Evolutionary conservation across 1,140 invertebrate species (phyloP), one percentile per base, ranked within the genome.

Genomic region (Monomorium pharaonis): DNA sequence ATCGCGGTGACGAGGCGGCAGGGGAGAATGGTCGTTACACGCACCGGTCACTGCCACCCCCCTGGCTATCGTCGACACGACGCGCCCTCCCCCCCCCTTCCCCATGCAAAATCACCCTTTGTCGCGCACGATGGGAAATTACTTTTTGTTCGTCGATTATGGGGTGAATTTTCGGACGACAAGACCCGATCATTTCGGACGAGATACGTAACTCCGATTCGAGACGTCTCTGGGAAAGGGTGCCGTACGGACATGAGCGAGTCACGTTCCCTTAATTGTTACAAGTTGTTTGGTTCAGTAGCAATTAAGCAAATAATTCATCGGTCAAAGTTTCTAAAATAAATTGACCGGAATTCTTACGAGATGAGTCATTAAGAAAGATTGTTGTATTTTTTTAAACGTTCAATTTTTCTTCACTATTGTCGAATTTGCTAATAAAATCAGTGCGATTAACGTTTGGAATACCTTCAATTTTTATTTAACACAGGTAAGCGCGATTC

Each of bases 71-170:
- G 89, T 75, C 85, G 58, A 86, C 88, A 86, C 87, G 78, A 91
- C n/a, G n/a, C n/a, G n/a, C n/a, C n/a, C n/a, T n/a, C 89, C 86
- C 33, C 14, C 30, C 51, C 33, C n/a, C 14, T 10, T 89, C 91
- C 91, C 93, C 91, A 92, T 94, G 92, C 93, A 94, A 95, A 95
- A 95, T 95, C 93, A 94, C 94, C 94, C 94, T 95, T 95, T 95
- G 94, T 95, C 93, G 93, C 86, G 92, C 88, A 92, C 88, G 92
- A 93, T 94, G 93, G 93, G 92, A 94, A 95, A 95, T 95, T 95
- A 95, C 94, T 95, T 95, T 94, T 95, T 94, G 94, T 93, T 92
- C 91, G 90, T 94, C 93, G 93, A 95, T 95, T 94, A 94, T 92
- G 91, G 92, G 91, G 92, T 93, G 91, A 94, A 94, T 94, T 95